Evolutionary conservation across 2,888 invertebrate genomes (phyloP), one percentile per base, ranked within the genome.

Genomic region (Autographa pulchrina): DNA sequence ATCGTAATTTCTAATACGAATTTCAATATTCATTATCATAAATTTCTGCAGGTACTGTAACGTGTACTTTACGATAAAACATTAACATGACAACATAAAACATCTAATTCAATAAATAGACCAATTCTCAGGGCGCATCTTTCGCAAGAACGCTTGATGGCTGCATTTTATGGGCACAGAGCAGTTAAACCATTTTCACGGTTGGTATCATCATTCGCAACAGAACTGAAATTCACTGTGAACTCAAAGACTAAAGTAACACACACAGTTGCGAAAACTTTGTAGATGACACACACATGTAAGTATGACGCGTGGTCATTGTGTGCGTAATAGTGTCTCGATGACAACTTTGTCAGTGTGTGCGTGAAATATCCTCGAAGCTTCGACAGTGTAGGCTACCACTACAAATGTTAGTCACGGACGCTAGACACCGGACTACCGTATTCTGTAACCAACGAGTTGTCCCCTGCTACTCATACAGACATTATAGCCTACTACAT

Each of bases 91-190:
- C 20, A 68, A 68, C 73, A 73, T 81, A 76, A 75, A 84, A 72
- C 62, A 56, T 75, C 70, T 86, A 83, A 85, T 86, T 89, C 87
- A 85, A 88, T 89, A 86, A 84, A 85, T 78, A 74, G 70, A 77
- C 74, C 80, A 83, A 88, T 86, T 82, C 88, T 82, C 83, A 69
- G 61, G 79, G 84, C 87, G 85, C 87, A 87, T 89, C 82, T 84
- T 77, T 82, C 82, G 77, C 77, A 80, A 71, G 81, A 76, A 70
- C 72, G 63, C 75, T 88, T 87, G 85, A 86, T 85, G 85, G 79
- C 85, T 89, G 89, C 88, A 87, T 84, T 88, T 90, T 89, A 89
- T 89, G 86, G 81, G 89, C 80, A 35, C 85, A 72, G 77, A 72
- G 76, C 75, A 85, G 87, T 89, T 86, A 88, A 89, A 84, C 85